Conservation (phyloP, 2,888 invertebrate species). For the Pterobdella sp. region DNA sequence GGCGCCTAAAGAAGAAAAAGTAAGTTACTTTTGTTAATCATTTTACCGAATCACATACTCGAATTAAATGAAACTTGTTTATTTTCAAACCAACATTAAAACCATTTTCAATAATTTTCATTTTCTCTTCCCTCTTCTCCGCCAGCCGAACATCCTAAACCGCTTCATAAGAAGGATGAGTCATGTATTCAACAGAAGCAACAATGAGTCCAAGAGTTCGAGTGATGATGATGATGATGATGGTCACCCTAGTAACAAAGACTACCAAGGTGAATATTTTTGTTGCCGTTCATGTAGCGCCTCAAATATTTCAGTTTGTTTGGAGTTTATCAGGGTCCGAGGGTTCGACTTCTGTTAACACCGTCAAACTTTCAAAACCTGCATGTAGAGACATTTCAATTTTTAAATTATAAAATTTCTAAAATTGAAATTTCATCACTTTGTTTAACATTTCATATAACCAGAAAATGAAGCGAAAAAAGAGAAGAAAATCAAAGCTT, state of each 20-base stretch:
- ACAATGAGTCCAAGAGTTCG: background rate
- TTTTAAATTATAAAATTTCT: too few relatives aligned
- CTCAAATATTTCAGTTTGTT: too few relatives aligned
- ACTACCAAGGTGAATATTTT: background rate
- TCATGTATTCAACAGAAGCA: background rate
- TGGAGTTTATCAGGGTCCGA: too few relatives aligned
- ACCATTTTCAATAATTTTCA: background rate
- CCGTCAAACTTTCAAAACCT: too few relatives aligned
- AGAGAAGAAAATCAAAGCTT: background rate
- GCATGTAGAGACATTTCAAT: too few relatives aligned
- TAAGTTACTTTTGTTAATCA: background rate
- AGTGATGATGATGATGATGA: background rate
- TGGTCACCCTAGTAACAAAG: background rate
- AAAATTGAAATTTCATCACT: background rate
- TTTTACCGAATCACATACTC: too few relatives aligned
- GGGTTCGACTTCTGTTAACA: too few relatives aligned
- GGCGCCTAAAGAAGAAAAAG: conserved; percentile 4
- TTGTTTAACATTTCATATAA: background rate
- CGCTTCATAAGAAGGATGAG: background rate
- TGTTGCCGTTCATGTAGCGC: background rate
- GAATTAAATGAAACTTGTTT: too few relatives aligned
- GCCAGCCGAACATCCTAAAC: background rate
- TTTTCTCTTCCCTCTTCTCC: too few relatives aligned
- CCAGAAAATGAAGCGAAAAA: background rate
- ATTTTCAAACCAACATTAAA: background rate